These are phyloP conservation scores for Drosophila parvula DNA, from an alignment of 1,140 invertebrate species.

Conservation along the genomic window DNA sequence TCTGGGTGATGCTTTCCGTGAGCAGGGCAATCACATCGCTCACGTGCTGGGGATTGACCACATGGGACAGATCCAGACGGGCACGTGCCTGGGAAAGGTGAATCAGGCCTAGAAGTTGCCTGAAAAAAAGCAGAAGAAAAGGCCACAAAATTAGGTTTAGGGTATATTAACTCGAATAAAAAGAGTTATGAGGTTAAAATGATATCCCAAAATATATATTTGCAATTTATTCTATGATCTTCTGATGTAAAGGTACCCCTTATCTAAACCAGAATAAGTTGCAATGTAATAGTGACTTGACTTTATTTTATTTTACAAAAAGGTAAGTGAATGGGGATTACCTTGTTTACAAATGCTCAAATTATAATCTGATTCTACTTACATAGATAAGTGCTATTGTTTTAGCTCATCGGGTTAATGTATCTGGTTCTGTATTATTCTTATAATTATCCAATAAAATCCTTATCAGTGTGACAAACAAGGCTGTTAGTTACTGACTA, in stretches of 20 bases:
- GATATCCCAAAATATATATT: no score
- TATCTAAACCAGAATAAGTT: not conserved
- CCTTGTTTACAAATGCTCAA: not conserved
- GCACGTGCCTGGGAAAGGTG: conserved; percentile 95
- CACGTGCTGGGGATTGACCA: conserved; percentile 92
- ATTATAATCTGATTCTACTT: not conserved
- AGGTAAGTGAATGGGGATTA: not conserved
- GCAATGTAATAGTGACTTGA: not conserved
- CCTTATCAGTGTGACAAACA: no score
- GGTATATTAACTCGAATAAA: no score
- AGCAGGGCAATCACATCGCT: conserved; percentile 94
- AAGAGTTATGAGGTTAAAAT: no score
- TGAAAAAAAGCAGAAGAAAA: conserved; percentile 14
- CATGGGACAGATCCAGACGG: conserved; percentile 91
- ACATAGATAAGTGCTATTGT: no score
- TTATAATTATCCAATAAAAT: no score
- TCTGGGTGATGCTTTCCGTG: conserved; percentile 91
- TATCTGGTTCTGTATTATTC: no score
- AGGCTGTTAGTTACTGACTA: no score
- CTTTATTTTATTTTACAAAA: not conserved
- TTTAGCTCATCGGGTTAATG: no score
- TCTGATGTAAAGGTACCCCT: not conserved
- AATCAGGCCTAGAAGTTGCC: conserved; percentile 88
- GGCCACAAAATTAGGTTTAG: no score
- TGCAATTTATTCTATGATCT: no score